Conservation (phyloP, 2,797 vertebrate genomes). For the Sebastes steindachneri region DNA sequence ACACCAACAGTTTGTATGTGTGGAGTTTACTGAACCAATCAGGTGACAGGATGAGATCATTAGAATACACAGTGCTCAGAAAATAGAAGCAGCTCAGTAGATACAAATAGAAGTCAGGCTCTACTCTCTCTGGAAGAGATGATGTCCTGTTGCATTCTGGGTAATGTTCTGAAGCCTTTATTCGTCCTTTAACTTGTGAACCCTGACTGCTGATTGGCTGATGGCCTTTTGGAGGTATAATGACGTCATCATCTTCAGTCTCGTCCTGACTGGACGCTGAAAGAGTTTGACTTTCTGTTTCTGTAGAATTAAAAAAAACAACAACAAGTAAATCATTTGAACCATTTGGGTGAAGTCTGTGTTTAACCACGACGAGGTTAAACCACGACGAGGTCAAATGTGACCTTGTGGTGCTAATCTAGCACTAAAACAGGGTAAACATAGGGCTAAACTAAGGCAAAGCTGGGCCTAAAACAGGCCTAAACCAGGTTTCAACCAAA, state of each 20-base stretch:
- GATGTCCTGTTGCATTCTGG: slow-evolving; percentile 58
- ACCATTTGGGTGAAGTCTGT: neutral
- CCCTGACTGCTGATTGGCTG: slow-evolving; percentile 47
- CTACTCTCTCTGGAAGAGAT: slow-evolving; percentile 61
- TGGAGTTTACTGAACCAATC: slow-evolving; percentile 71
- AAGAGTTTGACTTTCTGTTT: slow-evolving; percentile 84
- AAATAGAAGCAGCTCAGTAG: slow-evolving; percentile 29
- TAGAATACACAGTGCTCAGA: slow-evolving; percentile 75
- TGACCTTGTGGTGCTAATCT: neutral
- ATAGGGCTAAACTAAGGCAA: neutral
- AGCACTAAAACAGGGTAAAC: neutral
- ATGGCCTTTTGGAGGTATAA: slow-evolving; percentile 1
- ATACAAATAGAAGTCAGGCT: slow-evolving; percentile 30
- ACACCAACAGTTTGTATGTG: slow-evolving; percentile 34
- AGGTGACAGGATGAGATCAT: slow-evolving; percentile 59
- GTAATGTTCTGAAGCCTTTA: slow-evolving; percentile 16
- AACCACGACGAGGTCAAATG: neutral
- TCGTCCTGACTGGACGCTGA: slow-evolving; percentile 80
- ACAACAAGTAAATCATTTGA: neutral
- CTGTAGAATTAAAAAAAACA: slow-evolving; percentile 44
- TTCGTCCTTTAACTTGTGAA: neutral
- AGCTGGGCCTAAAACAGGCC: neutral
- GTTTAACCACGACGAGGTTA: neutral
- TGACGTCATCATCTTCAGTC: slow-evolving; percentile 70
- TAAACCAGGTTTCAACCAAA: neutral